Conservation (phyloP, 2,888 invertebrate species). For the Disparrhopalites patrizii region DNA sequence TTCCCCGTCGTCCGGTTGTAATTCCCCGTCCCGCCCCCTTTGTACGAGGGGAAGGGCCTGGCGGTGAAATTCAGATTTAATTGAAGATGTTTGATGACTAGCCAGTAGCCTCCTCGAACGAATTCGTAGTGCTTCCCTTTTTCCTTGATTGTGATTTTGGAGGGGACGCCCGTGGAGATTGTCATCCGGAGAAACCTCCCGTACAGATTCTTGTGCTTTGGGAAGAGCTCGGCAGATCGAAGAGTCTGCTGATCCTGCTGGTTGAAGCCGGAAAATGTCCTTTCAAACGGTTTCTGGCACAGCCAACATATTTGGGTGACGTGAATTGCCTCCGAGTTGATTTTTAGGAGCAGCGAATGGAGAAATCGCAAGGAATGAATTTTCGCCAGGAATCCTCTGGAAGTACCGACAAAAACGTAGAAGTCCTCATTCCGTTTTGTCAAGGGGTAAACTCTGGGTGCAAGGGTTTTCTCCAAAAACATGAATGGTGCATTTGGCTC, state of each 20-base stretch:
- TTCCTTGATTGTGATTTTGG: background rate
- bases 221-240: background rate
- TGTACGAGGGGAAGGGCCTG: background rate
- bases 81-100: background rate
- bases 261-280: background rate
- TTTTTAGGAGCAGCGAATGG: background rate
- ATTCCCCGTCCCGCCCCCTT: constrained; percentile 6
- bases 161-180: background rate
- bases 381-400: background rate
- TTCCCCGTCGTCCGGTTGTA: background rate
- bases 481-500: too few species aligned
- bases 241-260: background rate
- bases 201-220: background rate
- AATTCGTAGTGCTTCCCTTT: background rate
- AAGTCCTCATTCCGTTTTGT: background rate
- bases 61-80: constrained; percentile 2
- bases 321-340: too few species aligned
- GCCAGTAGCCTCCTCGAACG: background rate
- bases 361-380: background rate
- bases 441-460: constrained; percentile 1
- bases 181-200: background rate
- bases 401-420: background rate
- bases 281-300: too few species aligned
- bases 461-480: too few species aligned
- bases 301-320: too few species aligned